phyloP scores from a whole-genome alignment of 1,140 invertebrate genomes.

The Drosophila mojavensis region DNA sequence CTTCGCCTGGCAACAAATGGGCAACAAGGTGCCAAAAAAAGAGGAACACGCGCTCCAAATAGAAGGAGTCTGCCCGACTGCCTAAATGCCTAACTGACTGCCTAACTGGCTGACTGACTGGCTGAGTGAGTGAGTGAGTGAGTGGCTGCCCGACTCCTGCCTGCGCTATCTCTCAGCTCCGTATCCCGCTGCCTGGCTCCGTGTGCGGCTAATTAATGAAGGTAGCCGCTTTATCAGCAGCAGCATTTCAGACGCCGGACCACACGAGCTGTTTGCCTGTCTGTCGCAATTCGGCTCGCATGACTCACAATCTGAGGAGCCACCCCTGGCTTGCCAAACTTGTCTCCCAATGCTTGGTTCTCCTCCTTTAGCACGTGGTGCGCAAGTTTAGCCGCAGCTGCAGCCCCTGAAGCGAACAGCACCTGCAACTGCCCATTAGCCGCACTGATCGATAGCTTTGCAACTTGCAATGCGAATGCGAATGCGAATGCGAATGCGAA shows the following conservation, averaged over 20 bases:
- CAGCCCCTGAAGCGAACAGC: conserved; percentile 21
- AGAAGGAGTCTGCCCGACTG: conserved; percentile 1
- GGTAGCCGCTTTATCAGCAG: conserved; percentile 55
- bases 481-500: conserved; percentile 16
- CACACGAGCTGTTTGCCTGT: conserved; percentile 48
- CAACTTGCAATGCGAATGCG: conserved; percentile 31
- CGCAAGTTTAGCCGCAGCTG: conserved; percentile 45
- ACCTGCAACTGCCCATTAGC: conserved; percentile 65
- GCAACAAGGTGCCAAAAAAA: conserved; percentile 59
- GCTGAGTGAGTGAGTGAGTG: too few species aligned
- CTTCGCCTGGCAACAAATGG: conserved; percentile 52
- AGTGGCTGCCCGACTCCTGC: background rate
- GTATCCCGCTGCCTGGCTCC: conserved; percentile 5
- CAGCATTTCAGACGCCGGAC: conserved; percentile 41
- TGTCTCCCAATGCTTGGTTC: background rate
- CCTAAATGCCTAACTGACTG: background rate
- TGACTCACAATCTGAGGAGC: conserved; percentile 41
- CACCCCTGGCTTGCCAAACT: conserved; percentile 15
- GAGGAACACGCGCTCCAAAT: conserved; percentile 4
- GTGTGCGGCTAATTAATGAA: conserved; percentile 70
- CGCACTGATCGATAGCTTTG: conserved; percentile 53
- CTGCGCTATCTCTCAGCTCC: background rate
- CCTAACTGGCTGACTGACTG: background rate
- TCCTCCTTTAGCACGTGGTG: conserved; percentile 47
- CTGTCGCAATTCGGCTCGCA: conserved; percentile 20